Base-by-base conservation (phyloP, 2,888 invertebrate genomes). In the Temnothorax ravouxi region DNA sequence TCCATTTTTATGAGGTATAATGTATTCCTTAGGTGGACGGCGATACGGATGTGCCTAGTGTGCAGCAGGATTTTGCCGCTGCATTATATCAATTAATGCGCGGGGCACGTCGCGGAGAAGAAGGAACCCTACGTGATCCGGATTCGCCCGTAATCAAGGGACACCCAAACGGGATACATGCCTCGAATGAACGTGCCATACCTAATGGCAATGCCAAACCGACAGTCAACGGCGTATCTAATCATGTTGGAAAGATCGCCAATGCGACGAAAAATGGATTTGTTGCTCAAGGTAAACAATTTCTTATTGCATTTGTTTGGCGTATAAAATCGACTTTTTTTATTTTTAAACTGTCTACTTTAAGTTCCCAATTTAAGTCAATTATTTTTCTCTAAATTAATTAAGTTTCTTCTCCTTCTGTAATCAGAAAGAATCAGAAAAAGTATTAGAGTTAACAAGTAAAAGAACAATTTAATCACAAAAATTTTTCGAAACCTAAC, bases 11-110 rank as follows among this genome's bases (percentile, higher is more conserved):
- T 5, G 2, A 62, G 13, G 6, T 41, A 15, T 41, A 2, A 62
- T 61, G 34, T 47, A 18, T 38, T n/a, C n/a, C 9, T 38, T 38
- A 98, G 98, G 97, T 98, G 84, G 98, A 98, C 92, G 98, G 98
- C 0, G 98, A 98, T 91, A 98, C 98, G 0, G 98, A 98, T 91
- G 96, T 97, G 9, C 95, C 96, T 0, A 97, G 97, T 9, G 98
- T 98, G 0, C 97, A 97, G 92, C 96, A 96, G 41, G 98, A 98
- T 93, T 98, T 98, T 94, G 96, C 96, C 75, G 96, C 96, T 41
- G 96, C 97, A 0, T 95, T 98, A 41, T 95, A 96, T 25, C 96
- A 97, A 87, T 96, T 97, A 92, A 96, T 97, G 95, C 96, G 92
- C 93, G 94, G 95, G 62, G 95, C 95, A 0, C 93, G 92, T 25